Conservation (phyloP, 2,797 vertebrate species). For the Borostomias antarcticus region DNA sequence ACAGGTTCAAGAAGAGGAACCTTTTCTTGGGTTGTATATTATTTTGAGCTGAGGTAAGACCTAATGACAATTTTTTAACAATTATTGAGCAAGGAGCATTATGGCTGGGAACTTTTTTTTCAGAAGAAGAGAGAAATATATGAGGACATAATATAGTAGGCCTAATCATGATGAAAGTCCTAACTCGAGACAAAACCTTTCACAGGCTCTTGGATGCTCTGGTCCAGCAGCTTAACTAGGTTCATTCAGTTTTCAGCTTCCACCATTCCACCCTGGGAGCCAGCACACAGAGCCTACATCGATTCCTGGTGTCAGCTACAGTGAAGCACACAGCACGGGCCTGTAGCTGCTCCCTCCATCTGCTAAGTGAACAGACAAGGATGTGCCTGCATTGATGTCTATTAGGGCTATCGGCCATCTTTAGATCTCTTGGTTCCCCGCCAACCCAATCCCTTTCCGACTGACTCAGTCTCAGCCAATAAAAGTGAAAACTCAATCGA, state of each 20-base stretch:
- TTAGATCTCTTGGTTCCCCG: slow-evolving; percentile 10
- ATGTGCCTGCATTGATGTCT: neutral
- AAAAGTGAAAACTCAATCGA: slow-evolving; percentile 28
- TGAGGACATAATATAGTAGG: too few species aligned
- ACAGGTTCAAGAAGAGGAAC: neutral
- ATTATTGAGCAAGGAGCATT: neutral
- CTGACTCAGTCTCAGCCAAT: slow-evolving; percentile 15
- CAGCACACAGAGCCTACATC: neutral
- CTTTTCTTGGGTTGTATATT: neutral
- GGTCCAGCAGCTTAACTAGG: too few species aligned
- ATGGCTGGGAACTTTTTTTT: neutral
- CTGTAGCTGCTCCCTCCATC: neutral
- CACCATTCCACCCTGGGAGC: neutral
- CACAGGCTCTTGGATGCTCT: too few species aligned
- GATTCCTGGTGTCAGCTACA: neutral
- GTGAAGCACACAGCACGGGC: neutral
- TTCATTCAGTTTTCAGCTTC: too few species aligned
- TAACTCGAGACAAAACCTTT: too few species aligned
- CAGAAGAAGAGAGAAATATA: too few species aligned
- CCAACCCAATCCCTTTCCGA: slow-evolving; percentile 12
- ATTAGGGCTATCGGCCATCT: slow-evolving; percentile 1
- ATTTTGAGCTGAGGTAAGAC: neutral
- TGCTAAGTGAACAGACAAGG: neutral
- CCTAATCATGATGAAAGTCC: too few species aligned
- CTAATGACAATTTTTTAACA: slow-evolving; percentile 15